Evolutionary conservation across 2,113 vertebrate genomes (phyloP).

Genomic region (Pandion haliaetus): DNA sequence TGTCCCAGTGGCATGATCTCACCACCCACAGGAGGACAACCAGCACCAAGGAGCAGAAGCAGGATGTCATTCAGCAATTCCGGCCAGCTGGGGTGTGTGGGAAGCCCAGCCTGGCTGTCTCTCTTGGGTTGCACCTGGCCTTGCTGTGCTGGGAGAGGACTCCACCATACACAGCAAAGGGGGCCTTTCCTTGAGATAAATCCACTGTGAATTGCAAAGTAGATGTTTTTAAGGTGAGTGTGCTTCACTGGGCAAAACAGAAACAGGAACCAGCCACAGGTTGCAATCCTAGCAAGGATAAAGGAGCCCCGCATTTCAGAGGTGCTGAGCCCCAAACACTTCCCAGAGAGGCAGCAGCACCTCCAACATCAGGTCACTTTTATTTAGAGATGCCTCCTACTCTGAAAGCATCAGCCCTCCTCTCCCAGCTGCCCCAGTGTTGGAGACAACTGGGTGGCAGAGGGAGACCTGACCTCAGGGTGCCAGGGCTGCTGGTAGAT

Average conservation of each 20-base stretch:
- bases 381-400: not conserved
- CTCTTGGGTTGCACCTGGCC: not conserved
- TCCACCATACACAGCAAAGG: not conserved
- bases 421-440: not conserved
- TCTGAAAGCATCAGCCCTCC: not conserved
- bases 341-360: not conserved
- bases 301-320: not conserved
- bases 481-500: not conserved
- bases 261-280: not conserved
- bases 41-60: accelerated
- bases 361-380: not conserved
- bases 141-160: not conserved
- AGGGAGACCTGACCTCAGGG: not conserved
- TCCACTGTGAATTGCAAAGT: not conserved
- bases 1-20: not conserved
- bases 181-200: not conserved
- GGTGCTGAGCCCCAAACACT: accelerated
- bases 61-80: not conserved
- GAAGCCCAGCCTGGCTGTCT: not conserved
- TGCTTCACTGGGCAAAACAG: not conserved
- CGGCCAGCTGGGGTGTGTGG: not conserved
- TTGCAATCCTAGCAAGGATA: not conserved
- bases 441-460: not conserved
- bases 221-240: not conserved
- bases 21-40: not conserved